These are phyloP conservation scores for Heteromormyrus szaboi DNA, from an alignment of 2,797 vertebrate genomes.

Conservation along the genomic window DNA sequence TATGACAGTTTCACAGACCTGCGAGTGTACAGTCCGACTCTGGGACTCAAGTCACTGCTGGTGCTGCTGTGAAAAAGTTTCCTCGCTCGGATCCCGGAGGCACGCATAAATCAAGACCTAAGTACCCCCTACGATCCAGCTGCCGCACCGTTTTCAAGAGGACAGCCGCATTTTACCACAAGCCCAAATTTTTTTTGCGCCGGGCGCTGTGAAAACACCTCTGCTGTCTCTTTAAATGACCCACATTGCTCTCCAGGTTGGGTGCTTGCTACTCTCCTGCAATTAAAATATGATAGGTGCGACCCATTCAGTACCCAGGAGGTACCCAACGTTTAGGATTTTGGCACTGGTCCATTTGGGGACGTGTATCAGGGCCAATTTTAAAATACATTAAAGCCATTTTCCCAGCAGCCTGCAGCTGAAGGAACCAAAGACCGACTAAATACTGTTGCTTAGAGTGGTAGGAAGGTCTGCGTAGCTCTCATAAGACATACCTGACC, in stretches of 20 bases:
- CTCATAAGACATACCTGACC: background rate
- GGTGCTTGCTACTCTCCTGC: background rate
- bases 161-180: constrained; percentile 58
- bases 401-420: background rate
- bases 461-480: background rate
- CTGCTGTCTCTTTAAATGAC: constrained; percentile 45
- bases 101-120: constrained; percentile 66
- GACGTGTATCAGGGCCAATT: background rate
- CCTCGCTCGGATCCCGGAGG: constrained; percentile 60
- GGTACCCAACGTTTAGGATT: background rate
- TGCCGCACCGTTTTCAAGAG: constrained; percentile 60
- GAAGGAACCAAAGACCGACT: background rate
- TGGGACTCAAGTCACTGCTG: constrained; percentile 50
- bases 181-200: constrained; percentile 59
- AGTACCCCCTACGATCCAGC: constrained; percentile 68
- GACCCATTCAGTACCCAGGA: background rate
- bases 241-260: constrained; percentile 13
- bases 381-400: background rate
- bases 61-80: constrained; percentile 27
- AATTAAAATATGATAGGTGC: background rate
- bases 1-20: constrained; percentile 54
- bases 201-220: constrained; percentile 43
- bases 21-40: constrained; percentile 58
- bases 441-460: background rate
- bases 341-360: background rate